A percentile compares a stretch with the other conserved stretches of the same genome.
These are phyloP conservation scores for Oenanthe melanoleuca DNA, from an alignment of 2,113 vertebrate species.

Conservation along the genomic window DNA sequence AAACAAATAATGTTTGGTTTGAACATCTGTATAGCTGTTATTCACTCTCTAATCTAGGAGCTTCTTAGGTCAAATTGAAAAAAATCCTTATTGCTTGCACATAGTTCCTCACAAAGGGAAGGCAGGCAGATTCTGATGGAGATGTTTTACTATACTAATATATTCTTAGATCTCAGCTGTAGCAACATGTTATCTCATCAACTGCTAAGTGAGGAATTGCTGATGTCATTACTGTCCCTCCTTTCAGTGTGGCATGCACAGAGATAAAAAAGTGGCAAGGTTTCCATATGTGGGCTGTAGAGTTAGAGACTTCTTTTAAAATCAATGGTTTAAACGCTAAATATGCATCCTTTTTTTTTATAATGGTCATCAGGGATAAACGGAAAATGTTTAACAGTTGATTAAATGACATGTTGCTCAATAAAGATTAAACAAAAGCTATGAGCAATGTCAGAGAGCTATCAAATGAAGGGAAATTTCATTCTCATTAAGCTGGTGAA, in stretches of 20 bases:
- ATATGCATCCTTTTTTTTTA: not conserved
- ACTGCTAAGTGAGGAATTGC: not conserved
- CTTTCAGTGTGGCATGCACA: not conserved
- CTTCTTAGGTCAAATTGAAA: not conserved
- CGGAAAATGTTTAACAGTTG: not conserved
- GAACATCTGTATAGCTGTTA: not conserved
- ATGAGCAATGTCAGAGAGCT: not conserved
- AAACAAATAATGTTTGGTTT: not conserved
- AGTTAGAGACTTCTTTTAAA: not conserved
- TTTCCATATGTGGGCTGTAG: not conserved
- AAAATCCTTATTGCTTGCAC: not conserved
- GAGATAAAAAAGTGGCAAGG: not conserved
- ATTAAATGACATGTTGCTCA: conserved; percentile 12
- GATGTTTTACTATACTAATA: not conserved
- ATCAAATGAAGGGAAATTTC: not conserved
- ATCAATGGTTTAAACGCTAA: conserved; percentile 26
- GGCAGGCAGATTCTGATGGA: not conserved
- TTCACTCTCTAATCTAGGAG: not conserved
- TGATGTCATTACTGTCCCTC: not conserved
- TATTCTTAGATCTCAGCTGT: not conserved
- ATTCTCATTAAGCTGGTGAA: not conserved
- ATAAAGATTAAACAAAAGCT: conserved; percentile 30
- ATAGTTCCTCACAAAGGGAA: not conserved
- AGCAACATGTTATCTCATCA: not conserved
- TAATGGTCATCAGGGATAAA: not conserved